Conservation (phyloP, 2,113 vertebrate genomes). For the Mastomys natalensis region DNA sequence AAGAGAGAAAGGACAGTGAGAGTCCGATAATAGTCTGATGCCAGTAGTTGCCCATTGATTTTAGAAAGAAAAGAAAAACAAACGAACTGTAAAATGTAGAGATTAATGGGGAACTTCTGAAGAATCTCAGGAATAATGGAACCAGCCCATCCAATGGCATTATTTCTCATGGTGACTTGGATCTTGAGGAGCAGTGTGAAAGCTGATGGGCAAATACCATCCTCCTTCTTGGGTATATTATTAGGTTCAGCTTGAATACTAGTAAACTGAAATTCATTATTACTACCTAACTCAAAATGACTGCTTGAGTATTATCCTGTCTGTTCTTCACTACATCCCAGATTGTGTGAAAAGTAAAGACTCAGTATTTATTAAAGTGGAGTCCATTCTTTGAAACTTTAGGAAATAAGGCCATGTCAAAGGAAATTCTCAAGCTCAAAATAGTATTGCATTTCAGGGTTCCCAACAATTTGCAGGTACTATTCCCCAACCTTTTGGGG, state of each 20-base stretch:
- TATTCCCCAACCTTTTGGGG: not conserved
- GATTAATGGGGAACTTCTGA: not conserved
- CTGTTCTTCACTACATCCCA: constrained; percentile 6
- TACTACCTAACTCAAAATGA: constrained; percentile 46
- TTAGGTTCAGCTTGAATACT: not conserved
- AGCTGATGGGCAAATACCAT: not conserved
- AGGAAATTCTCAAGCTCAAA: constrained; percentile 1
- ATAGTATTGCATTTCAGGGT: not conserved
- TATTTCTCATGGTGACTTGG: not conserved
- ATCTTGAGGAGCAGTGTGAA: not conserved
- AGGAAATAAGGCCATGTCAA: not conserved
- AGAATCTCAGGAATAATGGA: not conserved
- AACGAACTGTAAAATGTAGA: not conserved
- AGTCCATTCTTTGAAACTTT: not conserved
- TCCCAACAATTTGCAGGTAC: not conserved
- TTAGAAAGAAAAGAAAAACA: not conserved
- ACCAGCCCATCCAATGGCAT: not conserved
- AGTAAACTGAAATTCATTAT: constrained; percentile 38
- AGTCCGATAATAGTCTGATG: not conserved
- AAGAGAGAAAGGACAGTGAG: not conserved
- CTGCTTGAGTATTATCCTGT: not conserved
- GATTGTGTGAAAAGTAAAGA: not conserved
- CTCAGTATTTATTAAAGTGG: constrained; percentile 40
- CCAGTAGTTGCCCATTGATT: not conserved
- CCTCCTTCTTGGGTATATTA: not conserved